Percentiles rank a stretch among this genome's conserved stretches.
These are phyloP conservation scores for Cyphomyrus discorhynchus DNA, from an alignment of 2,113 vertebrate genomes.

Conservation along the genomic window DNA sequence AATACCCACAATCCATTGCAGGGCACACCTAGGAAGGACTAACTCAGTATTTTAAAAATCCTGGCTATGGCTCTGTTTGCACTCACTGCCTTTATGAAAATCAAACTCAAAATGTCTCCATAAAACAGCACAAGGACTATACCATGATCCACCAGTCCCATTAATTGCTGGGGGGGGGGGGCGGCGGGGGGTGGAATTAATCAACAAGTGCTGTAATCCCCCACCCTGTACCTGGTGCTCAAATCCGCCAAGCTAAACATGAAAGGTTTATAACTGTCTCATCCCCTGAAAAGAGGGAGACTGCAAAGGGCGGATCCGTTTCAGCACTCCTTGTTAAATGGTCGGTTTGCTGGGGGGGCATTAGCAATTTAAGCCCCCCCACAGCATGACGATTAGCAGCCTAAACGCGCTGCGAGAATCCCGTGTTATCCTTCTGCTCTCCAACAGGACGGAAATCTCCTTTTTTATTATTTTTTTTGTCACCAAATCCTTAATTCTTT, in stretches of 20 bases:
- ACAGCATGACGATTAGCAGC: conserved; percentile 60
- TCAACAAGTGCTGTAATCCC: not conserved
- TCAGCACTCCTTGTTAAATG: conserved; percentile 51
- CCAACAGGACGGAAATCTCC: conserved; percentile 66
- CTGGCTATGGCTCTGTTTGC: not conserved
- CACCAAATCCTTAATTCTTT: conserved; percentile 89
- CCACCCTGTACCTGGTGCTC: conserved; percentile 19
- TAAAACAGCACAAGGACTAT: not conserved
- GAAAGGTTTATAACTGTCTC: conserved; percentile 55
- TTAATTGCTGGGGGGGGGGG: not conserved
- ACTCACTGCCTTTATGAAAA: not conserved
- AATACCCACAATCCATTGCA: not conserved
- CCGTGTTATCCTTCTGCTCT: conserved; percentile 66
- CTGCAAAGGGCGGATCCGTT: conserved; percentile 5
- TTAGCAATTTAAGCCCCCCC: conserved; percentile 65
- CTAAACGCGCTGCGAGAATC: conserved; percentile 61
- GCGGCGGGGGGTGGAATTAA: not conserved
- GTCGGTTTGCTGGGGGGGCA: conserved; percentile 62
- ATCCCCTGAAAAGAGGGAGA: conserved; percentile 36
- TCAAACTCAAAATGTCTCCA: not conserved
- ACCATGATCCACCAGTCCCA: not conserved
- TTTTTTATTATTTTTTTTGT: conserved; percentile 56
- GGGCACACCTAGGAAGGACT: not conserved
- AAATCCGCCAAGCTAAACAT: conserved; percentile 53
- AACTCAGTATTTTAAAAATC: not conserved